Evolutionary conservation across 1,140 invertebrate genomes (phyloP).

Genomic region (Rhopalosiphum maidis): DNA sequence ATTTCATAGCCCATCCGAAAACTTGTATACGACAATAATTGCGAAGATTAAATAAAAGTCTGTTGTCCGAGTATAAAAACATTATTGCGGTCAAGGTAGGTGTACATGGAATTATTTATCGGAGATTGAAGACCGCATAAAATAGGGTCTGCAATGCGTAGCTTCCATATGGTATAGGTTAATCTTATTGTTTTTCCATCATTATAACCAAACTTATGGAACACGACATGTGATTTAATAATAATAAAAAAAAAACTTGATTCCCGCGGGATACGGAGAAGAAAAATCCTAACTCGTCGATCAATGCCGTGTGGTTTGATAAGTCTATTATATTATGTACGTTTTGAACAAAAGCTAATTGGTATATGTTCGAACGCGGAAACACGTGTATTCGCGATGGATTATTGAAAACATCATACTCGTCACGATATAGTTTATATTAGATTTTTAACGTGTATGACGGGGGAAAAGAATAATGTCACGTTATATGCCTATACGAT

Average conservation of each 20-base stretch:
- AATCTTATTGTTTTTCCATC: neutral
- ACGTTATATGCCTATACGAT: neutral
- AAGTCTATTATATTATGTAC: neutral
- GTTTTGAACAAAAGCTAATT: neutral
- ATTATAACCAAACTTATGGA: neutral
- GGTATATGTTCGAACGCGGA: neutral
- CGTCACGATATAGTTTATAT: too few species aligned
- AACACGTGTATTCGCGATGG: neutral
- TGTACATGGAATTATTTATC: neutral
- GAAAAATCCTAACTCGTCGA: neutral
- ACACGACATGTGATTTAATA: neutral
- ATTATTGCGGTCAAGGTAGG: neutral
- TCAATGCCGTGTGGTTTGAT: neutral
- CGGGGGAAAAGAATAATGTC: neutral
- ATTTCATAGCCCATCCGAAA: neutral
- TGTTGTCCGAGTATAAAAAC: neutral
- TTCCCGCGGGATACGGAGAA: neutral
- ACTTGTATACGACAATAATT: neutral
- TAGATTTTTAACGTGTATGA: neutral
- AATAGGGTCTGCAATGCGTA: neutral
- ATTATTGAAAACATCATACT: neutral
- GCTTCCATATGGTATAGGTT: neutral
- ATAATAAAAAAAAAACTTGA: neutral
- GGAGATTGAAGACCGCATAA: neutral
- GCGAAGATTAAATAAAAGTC: neutral